Evolutionary conservation across 2,113 vertebrate genomes (phyloP).

Genomic region (Melozone crissalis): DNA sequence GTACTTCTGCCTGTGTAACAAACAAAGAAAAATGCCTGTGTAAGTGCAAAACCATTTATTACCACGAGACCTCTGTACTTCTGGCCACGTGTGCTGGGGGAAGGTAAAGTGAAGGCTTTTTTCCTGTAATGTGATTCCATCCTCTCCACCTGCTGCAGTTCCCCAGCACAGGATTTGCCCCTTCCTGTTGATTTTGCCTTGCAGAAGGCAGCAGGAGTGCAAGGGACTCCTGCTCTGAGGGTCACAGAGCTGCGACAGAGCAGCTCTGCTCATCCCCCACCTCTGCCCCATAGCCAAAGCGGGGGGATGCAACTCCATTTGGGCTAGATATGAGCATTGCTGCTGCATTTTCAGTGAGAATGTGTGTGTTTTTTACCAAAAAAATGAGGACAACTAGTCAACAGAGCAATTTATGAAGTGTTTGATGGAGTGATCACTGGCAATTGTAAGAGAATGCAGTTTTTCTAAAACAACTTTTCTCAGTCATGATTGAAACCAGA

Average conservation of each 20-base stretch:
- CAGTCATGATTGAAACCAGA: neutral
- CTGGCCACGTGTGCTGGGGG: neutral
- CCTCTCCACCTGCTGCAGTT: neutral
- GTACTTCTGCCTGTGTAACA: neutral
- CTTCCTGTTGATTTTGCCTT: neutral
- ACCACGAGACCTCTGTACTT: neutral
- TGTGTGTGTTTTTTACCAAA: neutral
- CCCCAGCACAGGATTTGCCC: neutral
- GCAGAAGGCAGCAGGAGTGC: neutral
- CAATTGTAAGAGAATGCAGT: neutral
- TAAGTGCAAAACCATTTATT: neutral
- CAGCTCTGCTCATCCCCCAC: neutral
- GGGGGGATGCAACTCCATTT: neutral
- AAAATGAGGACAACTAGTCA: neutral
- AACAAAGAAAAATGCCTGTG: neutral
- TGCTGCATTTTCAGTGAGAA: neutral
- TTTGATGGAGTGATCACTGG: neutral
- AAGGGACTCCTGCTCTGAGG: neutral
- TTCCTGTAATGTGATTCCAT: neutral
- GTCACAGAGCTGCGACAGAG: neutral
- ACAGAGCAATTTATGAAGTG: neutral
- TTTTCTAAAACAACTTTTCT: neutral
- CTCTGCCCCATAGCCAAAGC: neutral
- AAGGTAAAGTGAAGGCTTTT: neutral
- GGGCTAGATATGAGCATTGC: neutral